A percentile compares a stretch with the other conserved stretches of the same genome.
Evolutionary conservation across 2,888 invertebrate species (phyloP).

Genomic region (Pharmacophagus antenor): DNA sequence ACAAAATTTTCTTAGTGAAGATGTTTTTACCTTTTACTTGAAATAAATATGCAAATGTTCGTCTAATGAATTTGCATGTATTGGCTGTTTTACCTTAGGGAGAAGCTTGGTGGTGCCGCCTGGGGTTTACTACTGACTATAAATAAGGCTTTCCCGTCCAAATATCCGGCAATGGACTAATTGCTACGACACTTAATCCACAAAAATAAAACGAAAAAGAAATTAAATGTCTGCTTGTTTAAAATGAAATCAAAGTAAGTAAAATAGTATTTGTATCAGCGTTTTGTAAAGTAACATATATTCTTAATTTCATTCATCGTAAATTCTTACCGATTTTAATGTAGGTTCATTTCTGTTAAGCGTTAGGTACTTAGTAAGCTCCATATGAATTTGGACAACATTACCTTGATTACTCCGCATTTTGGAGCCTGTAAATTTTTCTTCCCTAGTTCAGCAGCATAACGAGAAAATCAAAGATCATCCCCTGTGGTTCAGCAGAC

Average conservation of each 20-base stretch:
- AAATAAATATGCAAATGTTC: conserved; percentile 39
- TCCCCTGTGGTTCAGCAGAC: conserved; percentile 54
- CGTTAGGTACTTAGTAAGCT: neutral
- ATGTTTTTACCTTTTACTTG: neutral
- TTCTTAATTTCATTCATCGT: too few relatives aligned
- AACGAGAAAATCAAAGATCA: conserved; percentile 35
- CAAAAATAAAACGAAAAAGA: conserved; percentile 58
- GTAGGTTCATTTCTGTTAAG: too few relatives aligned
- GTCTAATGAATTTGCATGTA: conserved; percentile 45
- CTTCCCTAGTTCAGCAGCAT: neutral
- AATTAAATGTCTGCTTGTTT: conserved; percentile 33
- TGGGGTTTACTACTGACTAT: conserved; percentile 51
- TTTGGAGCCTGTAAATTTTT: neutral
- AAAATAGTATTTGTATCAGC: conserved; percentile 5
- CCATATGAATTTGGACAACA: neutral
- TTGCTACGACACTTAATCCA: conserved; percentile 63
- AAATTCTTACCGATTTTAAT: too few relatives aligned
- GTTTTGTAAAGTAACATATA: conserved; percentile 20
- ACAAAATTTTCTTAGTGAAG: neutral
- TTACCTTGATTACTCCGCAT: neutral
- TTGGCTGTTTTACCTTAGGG: conserved; percentile 45
- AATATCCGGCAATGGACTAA: conserved; percentile 62
- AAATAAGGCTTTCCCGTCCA: conserved; percentile 58
- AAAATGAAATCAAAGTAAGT: conserved; percentile 8
- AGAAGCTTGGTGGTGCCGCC: conserved; percentile 50